Evolutionary conservation across 2,888 invertebrate species (phyloP), one percentile per base, ranked within the genome.

Genomic region (Meteorus colon): DNA sequence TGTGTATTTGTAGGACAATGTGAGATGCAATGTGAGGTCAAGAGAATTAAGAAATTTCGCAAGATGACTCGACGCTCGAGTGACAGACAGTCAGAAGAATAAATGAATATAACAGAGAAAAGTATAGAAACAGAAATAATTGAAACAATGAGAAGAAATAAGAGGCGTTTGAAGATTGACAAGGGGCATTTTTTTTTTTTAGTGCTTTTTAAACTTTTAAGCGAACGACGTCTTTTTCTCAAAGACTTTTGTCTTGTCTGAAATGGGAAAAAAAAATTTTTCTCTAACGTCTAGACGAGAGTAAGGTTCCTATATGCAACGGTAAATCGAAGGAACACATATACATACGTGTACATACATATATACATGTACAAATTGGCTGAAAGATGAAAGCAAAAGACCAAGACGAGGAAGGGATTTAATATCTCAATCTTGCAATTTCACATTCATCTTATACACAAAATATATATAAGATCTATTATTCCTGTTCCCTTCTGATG

Each of bases 381-480:
- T 41, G 27, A 5, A 14, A 60, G 73, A 60, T 72, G 48, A 72
- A 72, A 72, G 63, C 14, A 48, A 29, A 67, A 24, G 55, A 55
- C 19, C 19, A 19, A 19, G 19, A 55, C 3, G 60, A 68, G 48
- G 60, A 68, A 74, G 31, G 69, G 69, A 69, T 74, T 74, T 74
- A 74, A 74, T 69, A 69, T 74, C 60, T 74, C 37, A 55, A 55
- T 67, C 74, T 74, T 55, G 67, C 68, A 55, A 45, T 55, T 68
- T 31, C 59, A 31, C 37, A 48, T 27, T 45, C 16, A 31, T 41
- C 27, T 68, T 55, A 51, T 10, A 6, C 34, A 16, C 14, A 19
- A n/a, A n/a, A 27, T 31, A 27, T 55, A 29, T 19, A 24, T 59
- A 14, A 69, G 51, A 31, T 19, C 24, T 70, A 37, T 34, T 55